Evolutionary conservation across 2,113 vertebrate species (phyloP), one percentile per base, ranked within the genome.

Genomic region (Macquaria australasica): DNA sequence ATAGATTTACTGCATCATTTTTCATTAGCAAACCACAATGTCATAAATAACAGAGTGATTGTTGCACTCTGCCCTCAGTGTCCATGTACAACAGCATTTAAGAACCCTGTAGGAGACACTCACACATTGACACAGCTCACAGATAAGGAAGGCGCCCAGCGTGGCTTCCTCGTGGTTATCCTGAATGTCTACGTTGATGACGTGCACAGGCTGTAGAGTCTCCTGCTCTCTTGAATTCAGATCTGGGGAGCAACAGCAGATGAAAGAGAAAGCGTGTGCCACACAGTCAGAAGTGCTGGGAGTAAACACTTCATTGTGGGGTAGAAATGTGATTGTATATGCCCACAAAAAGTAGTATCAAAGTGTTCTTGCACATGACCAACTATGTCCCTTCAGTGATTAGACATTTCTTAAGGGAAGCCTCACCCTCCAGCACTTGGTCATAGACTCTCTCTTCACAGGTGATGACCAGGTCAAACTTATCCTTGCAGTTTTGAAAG

Each of bases 91-190:
- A 31, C 6, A 59, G 45, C 2, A 20, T 34, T 75, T 55, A 20
- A 25, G 11, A 75, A 39, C 14, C 0, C 11, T 12, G 56, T 9
- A n/a, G 45, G 55, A 51, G 56, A 71, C 74, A 99, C 98, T 99
- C 94, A 99, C 98, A 97, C 98, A 99, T 91, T 99, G 98, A 94
- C 98, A 99, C 85, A 99, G 97, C 93, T 99, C 98, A 74, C 98
- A 99, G 95, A 99, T 99, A 37, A 99, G 97, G 93, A 99, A 99
- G 14, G 98, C 98, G 1, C 98, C 98, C 81, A 99, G 92, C 0
- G 98, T 99, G 51, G 98, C 98, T 95, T 99, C 98, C 89, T 99
- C 98, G 0, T 99, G 98, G 95, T 99, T 99, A 79, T 99, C 98
- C 95, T 99, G 98, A 81, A 99, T 99, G 94, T 99, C 98, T 91